phyloP scores from a whole-genome alignment of 2,113 vertebrate species.

The Semicossyphus pulcher region DNA sequence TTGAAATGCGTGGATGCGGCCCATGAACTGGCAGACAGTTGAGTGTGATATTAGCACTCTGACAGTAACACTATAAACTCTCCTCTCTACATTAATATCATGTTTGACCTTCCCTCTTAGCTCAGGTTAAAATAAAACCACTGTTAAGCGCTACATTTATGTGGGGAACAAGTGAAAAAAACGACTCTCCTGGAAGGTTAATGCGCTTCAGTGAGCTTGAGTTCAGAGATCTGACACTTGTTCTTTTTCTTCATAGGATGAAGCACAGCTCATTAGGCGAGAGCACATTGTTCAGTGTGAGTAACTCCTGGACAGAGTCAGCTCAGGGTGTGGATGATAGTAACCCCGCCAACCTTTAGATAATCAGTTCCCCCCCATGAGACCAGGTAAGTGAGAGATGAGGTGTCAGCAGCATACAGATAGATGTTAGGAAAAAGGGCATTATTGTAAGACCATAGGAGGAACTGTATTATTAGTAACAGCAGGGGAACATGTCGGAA shows the following conservation, averaged over 20 bases:
- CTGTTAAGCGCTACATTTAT: slow-evolving; percentile 1
- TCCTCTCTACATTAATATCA: not conserved
- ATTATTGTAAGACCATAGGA: not conserved
- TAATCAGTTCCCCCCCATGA: slow-evolving; percentile 49
- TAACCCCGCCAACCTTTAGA: slow-evolving; percentile 64
- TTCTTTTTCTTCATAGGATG: slow-evolving; percentile 43
- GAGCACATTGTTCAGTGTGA: slow-evolving; percentile 52
- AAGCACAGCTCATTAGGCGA: slow-evolving; percentile 64
- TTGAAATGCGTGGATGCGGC: no score
- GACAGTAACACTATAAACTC: not conserved
- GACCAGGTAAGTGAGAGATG: slow-evolving; percentile 35
- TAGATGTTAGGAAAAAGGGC: slow-evolving; percentile 1
- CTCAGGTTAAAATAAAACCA: slow-evolving; percentile 4
- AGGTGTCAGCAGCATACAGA: slow-evolving; percentile 15
- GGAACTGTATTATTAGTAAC: slow-evolving; percentile 20
- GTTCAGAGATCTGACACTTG: slow-evolving; percentile 46
- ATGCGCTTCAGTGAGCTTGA: slow-evolving; percentile 29
- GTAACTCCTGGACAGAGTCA: slow-evolving; percentile 46
- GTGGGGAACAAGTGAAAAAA: not conserved
- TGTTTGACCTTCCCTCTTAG: slow-evolving; percentile 5
- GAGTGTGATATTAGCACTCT: not conserved
- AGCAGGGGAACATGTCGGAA: slow-evolving; percentile 4
- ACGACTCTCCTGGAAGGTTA: slow-evolving; percentile 23
- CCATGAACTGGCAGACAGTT: no score
- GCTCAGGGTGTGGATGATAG: slow-evolving; percentile 58